Evolutionary conservation across 2,888 invertebrate species (phyloP), one percentile per base, ranked within the genome.

Genomic region (Platycheirus albimanus): DNA sequence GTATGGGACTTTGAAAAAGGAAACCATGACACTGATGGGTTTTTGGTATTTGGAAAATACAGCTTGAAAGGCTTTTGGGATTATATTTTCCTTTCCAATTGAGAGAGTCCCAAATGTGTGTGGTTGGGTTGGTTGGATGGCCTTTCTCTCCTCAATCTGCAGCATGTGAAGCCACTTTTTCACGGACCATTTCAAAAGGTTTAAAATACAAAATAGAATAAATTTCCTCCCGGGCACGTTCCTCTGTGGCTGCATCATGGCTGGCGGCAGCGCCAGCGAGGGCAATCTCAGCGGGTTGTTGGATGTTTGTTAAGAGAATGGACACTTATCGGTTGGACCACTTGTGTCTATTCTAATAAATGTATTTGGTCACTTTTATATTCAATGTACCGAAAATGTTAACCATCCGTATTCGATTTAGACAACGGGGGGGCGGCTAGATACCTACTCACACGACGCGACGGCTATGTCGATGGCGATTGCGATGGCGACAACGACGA

Each of bases 81-180:
- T 78, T 83, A 78, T 83, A 83, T 64, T 78, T 69, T 78, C 74
- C 69, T 78, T 83, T 78, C 83, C 83, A 63, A 74, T 49, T 83
- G 78, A 74, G 64, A 74, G 72, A 72, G 77, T 77, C 28, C 63
- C 71, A 54, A 61, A n/a, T n/a, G n/a, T 75, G 45, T 20, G 38
- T 83, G 78, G n/a, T n/a, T n/a, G n/a, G n/a, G n/a, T n/a, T 51
- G 83, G 83, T 83, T 64, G 71, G 69, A 17, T 10, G 15, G 19
- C 15, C 30, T 33, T 15, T 3, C 13, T 41, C 38, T 56, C 0
- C 72, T 58, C 54, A 20, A 1, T 30, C 10, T 30, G 7, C 13
- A 3, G 2, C 13, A 10, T 41, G 19, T 7, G 19, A 3, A 61
- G 64, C 38, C 52, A 74, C 72, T 78, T 74, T 83, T 83, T 81